phyloP scores from a whole-genome alignment of 2,888 invertebrate genomes.

The Caenorhabditis virilis region DNA sequence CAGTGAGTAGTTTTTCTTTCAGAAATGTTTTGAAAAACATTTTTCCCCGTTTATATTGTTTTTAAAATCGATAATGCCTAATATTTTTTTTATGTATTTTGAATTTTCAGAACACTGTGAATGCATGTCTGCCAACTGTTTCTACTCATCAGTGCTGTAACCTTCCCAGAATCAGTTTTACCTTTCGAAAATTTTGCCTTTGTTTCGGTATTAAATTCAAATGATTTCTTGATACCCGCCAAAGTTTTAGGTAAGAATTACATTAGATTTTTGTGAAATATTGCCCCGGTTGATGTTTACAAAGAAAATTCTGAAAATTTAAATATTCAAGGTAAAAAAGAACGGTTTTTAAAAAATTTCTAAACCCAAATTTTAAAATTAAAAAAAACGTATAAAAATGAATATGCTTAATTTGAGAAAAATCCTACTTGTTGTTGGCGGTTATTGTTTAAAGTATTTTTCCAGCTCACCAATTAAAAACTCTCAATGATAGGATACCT shows the following conservation, averaged over 20 bases:
- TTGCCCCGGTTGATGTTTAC: neutral
- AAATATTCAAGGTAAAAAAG: no score
- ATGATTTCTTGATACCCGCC: conserved; percentile 52
- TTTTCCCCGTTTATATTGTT: neutral
- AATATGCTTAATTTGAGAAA: no score
- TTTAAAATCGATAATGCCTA: neutral
- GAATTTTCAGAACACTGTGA: no score
- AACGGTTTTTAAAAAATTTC: conserved; percentile 4
- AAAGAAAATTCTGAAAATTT: neutral
- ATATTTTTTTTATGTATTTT: no score
- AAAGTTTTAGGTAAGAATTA: conserved; percentile 50
- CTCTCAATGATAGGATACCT: conserved; percentile 42
- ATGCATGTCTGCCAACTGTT: no score
- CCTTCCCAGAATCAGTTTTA: no score
- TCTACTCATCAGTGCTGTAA: no score
- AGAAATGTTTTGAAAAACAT: neutral
- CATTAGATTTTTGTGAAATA: neutral
- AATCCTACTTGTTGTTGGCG: no score
- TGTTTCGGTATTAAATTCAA: conserved; percentile 50
- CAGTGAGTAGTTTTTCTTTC: no score
- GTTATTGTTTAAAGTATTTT: no score
- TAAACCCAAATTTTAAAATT: neutral
- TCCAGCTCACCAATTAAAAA: conserved; percentile 47
- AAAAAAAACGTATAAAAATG: neutral
- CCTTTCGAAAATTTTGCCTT: conserved; percentile 37